These are phyloP conservation scores for Leucania comma DNA, from an alignment of 2,888 invertebrate genomes.

Conservation along the genomic window DNA sequence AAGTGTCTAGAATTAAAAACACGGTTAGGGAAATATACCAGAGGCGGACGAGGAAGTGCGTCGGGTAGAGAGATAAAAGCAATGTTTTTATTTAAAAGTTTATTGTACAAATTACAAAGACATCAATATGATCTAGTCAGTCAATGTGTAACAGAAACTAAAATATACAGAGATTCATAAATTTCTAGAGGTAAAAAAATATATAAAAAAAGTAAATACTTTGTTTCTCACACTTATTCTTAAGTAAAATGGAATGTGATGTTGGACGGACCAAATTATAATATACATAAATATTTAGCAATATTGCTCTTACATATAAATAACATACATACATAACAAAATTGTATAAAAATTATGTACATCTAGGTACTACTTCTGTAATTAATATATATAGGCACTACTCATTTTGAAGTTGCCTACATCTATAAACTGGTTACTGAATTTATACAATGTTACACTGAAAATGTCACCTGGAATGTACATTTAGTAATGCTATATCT, in stretches of 20 bases:
- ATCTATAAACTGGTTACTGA: not conserved
- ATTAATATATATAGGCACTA: conserved; percentile 21
- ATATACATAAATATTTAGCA: not conserved
- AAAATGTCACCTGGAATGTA: not conserved
- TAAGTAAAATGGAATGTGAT: conserved; percentile 40
- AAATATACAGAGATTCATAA: conserved; percentile 46
- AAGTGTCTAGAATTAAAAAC: no score
- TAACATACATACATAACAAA: not conserved
- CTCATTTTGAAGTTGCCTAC: not conserved
- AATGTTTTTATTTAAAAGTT: conserved; percentile 30
- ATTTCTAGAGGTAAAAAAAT: conserved; percentile 24
- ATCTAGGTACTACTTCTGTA: conserved; percentile 7
- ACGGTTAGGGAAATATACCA: no score
- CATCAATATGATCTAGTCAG: conserved; percentile 56
- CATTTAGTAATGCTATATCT: not conserved
- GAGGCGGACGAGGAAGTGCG: no score
- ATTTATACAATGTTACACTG: conserved; percentile 16
- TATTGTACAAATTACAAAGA: conserved; percentile 55
- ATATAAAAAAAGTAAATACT: conserved; percentile 5
- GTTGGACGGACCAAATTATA: conserved; percentile 34
- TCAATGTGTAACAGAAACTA: conserved; percentile 53
- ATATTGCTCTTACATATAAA: conserved; percentile 10
- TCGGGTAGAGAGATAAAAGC: conserved; percentile 10
- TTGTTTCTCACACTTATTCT: conserved; percentile 8
- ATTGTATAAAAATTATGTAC: conserved; percentile 24